Base-by-base conservation (phyloP, 2,113 vertebrate species). In the Tupaia tana region DNA sequence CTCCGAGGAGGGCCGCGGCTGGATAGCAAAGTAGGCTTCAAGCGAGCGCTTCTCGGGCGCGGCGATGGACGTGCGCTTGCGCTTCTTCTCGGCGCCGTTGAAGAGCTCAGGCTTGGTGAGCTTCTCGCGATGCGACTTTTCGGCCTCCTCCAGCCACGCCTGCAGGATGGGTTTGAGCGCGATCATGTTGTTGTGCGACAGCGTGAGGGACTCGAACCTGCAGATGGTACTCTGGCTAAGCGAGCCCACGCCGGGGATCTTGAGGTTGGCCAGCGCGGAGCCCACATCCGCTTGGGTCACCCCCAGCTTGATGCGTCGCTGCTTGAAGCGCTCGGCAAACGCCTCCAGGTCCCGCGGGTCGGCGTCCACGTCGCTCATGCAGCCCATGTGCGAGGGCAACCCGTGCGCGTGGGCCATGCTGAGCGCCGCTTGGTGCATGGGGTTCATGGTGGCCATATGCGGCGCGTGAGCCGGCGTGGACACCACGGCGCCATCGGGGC, bases 161-260 rank as follows among this genome's bases (percentile, higher is more conserved):
- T 99, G 99, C 97, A 99, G 98, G 97, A 99, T 99, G 98, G 99
- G 99, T 93, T 99, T 99, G 96, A 99, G 98, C 25, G 99, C 99
- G 93, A 99, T 99, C 99, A 99, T 99, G 97, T 99, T 99, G 98
- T 99, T 99, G 99, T 99, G 99, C 14, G 99, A 99, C 82, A 99
- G 98, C 25, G 99, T 99, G 82, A 99, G 99, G 5, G 99, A 99
- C 98, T 99, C 99, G 97, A 99, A 99, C 95, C 99, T 98, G 98
- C 99, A 99, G 98, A 99, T 99, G 98, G 99, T 99, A 98, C 99
- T 99, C 97, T 99, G 99, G 98, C 99, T 99, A 71, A 99, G 99
- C 71, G 99, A 99, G 73, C 99, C 99, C 98, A 99, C 99, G 27
- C 99, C 99, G 6, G 99, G 99, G 97, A 99, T 99, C 99, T 99